phyloP scores from a whole-genome alignment of 1,140 invertebrate species.

The Drosophila melanogaster region DNA sequence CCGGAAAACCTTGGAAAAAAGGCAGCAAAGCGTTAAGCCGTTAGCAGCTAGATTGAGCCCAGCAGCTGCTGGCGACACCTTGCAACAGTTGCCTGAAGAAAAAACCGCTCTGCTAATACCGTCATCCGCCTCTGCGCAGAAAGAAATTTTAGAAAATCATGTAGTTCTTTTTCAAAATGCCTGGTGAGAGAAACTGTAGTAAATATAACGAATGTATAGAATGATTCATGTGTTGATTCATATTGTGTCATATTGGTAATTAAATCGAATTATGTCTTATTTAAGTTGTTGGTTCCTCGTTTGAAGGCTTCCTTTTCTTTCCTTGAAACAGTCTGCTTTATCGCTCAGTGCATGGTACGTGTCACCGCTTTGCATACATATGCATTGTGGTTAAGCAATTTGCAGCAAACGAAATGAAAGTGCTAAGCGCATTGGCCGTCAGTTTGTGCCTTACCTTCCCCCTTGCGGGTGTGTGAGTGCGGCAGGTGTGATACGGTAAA shows the following conservation, averaged over 20 bases:
- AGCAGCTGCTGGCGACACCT: constrained; percentile 76
- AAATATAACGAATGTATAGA: neutral
- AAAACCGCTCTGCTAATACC: constrained; percentile 59
- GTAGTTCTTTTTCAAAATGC: neutral
- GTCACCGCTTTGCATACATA: constrained; percentile 54
- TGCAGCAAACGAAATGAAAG: constrained; percentile 79
- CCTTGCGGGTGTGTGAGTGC: constrained; percentile 37
- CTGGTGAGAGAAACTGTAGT: no score
- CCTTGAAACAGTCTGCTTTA: neutral
- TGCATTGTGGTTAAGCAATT: constrained; percentile 81
- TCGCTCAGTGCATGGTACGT: constrained; percentile 5
- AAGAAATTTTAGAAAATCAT: neutral
- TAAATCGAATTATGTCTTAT: no score
- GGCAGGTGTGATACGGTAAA: constrained; percentile 74
- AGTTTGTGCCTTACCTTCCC: constrained; percentile 31
- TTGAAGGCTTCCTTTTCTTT: no score
- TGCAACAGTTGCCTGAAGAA: constrained; percentile 54
- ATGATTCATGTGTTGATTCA: neutral
- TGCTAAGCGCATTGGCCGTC: constrained; percentile 77
- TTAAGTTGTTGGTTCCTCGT: no score
- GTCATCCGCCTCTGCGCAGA: constrained; percentile 14
- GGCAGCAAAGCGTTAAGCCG: constrained; percentile 65
- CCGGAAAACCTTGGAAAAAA: constrained; percentile 32
- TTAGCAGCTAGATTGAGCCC: constrained; percentile 63
- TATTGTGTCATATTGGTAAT: no score